Base-by-base conservation (phyloP, 2,888 invertebrate genomes). In the Entomobrya proxima region DNA sequence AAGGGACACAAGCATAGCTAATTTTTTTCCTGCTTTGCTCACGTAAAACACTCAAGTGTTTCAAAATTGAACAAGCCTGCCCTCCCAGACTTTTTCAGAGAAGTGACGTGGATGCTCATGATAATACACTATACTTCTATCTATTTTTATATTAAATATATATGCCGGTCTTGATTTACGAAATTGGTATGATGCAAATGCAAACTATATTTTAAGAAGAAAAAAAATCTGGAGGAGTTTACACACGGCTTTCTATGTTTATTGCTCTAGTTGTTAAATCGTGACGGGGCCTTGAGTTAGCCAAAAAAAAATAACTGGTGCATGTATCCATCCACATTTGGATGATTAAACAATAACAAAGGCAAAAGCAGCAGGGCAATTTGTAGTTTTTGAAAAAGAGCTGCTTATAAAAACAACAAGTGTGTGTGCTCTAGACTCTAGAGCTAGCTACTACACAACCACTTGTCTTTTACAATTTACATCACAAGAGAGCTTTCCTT, bases 1-100 rank as follows among this genome's bases (percentile, higher is more conserved):
- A 88, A 88, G 88, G 86, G 86, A 86, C 85, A 82, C 80, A 44
- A 15, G n/a, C 13, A 44, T 35, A 37, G 72, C 47, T 72, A 69
- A 79, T 55, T 80, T 80, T 69, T 80, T 69, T 55, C 37, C 24
- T 67, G 40, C 30, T 13, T 15, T 69, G 11, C 35, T 64, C 27
- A 58, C 37, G 30, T 30, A 58, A 58, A 58, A 58, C n/a, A 11
- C 18, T 18, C n/a, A 13, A 27, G 58, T 30, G 21, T 58, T 27
- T 13, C 24, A 15, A 7, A n/a, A n/a, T n/a, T n/a, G n/a, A n/a
- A n/a, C n/a, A n/a, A n/a, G n/a, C n/a, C n/a, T n/a, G n/a, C n/a
- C n/a, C n/a, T n/a, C n/a, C n/a, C n/a, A n/a, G n/a, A 30, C 15
- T 2, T 58, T 15, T 58, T 30, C 24, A n/a, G n/a, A n/a, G n/a